A percentile compares a stretch with the other conserved stretches of the same genome.
These are phyloP conservation scores for Parapsyche elsis DNA, from an alignment of 1,140 invertebrate species.

Conservation along the genomic window DNA sequence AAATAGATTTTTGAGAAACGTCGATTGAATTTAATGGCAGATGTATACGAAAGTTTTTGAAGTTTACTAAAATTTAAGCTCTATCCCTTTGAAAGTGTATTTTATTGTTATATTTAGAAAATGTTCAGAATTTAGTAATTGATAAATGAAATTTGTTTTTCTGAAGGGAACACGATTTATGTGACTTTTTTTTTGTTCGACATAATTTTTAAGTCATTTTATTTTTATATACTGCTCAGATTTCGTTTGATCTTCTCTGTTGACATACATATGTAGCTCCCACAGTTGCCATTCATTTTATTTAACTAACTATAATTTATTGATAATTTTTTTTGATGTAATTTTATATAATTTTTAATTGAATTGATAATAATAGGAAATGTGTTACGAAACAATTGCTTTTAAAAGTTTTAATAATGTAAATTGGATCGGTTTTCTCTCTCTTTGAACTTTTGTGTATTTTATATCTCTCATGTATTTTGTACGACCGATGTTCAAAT, in stretches of 20 bases:
- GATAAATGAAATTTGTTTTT: no score
- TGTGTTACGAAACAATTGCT: no score
- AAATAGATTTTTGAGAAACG: no score
- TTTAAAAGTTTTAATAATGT: neutral
- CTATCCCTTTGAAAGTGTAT: neutral
- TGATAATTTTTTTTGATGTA: neutral
- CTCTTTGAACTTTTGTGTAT: neutral
- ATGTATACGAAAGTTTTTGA: no score
- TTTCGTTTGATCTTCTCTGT: neutral
- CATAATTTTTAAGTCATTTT: no score
- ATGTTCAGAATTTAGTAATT: neutral
- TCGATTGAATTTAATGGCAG: no score
- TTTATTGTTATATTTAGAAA: constrained; percentile 14
- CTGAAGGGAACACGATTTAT: no score
- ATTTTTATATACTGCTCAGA: no score
- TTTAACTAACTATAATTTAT: neutral
- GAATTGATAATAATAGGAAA: no score
- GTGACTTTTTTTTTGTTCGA: no score
- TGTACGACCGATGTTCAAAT: constrained; percentile 26
- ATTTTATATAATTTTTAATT: neutral
- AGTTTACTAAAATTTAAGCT: no score
- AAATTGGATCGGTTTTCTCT: neutral
- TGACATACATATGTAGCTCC: neutral
- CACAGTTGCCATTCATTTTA: neutral
- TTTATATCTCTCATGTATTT: constrained; percentile 27